Percentiles rank a stretch among this genome's conserved stretches.
Evolutionary conservation across 2,888 invertebrate genomes (phyloP).

Genomic region (Drosophila emarginata): DNA sequence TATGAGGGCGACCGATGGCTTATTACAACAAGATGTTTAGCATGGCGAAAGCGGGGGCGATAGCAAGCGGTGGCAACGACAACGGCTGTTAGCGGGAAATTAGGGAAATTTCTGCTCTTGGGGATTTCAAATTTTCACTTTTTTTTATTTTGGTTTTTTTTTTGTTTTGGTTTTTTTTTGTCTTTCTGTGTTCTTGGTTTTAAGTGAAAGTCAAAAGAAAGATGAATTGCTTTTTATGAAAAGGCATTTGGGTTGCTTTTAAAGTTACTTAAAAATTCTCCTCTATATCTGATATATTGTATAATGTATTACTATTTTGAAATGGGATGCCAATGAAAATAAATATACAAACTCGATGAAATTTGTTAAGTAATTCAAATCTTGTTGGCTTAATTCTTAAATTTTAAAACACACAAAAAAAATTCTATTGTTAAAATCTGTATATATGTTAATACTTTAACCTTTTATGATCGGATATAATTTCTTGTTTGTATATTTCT

Average conservation of each 20-base stretch:
- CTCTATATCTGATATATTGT: no score
- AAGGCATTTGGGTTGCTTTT: constrained; percentile 3
- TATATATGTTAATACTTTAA: no score
- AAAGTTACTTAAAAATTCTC: not conserved
- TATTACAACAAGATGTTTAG: constrained; percentile 44
- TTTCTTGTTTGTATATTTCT: no score
- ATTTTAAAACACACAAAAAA: no score
- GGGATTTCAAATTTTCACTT: constrained; percentile 6
- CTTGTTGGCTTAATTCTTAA: no score
- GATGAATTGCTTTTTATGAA: constrained; percentile 5
- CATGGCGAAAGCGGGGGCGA: not conserved
- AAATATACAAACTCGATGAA: not conserved
- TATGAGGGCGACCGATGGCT: constrained; percentile 46
- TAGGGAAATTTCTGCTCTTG: constrained; percentile 6
- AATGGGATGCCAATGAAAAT: not conserved
- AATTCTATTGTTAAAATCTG: no score
- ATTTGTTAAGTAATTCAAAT: not conserved
- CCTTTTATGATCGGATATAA: no score
- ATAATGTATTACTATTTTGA: no score
- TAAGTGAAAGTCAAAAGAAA: not conserved
- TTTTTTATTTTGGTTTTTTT: not conserved
- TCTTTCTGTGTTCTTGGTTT: not conserved
- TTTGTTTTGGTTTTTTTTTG: not conserved
- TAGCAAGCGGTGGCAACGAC: not conserved
- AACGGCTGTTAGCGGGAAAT: constrained; percentile 6